Evolutionary conservation across 1,140 invertebrate species (phyloP).

Genomic region (Cepaea nemoralis): DNA sequence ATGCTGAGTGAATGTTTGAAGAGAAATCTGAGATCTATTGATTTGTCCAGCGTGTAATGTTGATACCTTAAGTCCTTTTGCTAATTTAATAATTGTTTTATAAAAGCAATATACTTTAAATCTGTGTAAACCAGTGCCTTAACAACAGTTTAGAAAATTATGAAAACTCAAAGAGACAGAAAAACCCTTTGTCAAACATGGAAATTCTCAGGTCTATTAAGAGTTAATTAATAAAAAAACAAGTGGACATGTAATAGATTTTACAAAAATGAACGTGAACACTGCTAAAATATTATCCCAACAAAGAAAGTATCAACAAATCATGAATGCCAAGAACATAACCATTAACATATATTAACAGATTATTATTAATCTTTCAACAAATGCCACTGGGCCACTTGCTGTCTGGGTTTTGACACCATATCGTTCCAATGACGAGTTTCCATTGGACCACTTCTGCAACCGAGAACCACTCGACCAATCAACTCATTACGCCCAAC

Average conservation of each 20-base stretch:
- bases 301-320: constrained; percentile 13
- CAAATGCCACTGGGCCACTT: constrained; percentile 88
- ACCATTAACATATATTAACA: not conserved
- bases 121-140: too few relatives aligned
- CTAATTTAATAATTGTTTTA: too few relatives aligned
- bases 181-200: too few relatives aligned
- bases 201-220: too few relatives aligned
- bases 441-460: constrained; percentile 84
- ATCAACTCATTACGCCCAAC: constrained; percentile 89
- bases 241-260: not conserved
- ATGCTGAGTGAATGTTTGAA: too few relatives aligned
- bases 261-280: not conserved
- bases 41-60: too few relatives aligned
- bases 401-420: constrained; percentile 86
- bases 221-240: not conserved
- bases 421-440: constrained; percentile 91
- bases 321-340: not conserved
- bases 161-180: too few relatives aligned
- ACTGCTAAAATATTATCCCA: constrained; percentile 2
- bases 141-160: too few relatives aligned
- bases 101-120: too few relatives aligned
- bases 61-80: too few relatives aligned
- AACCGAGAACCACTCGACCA: constrained; percentile 87
- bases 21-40: too few relatives aligned
- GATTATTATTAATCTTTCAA: constrained; percentile 74